Conservation (phyloP, 2,888 invertebrate species). For the Drosophila testacea region DNA sequence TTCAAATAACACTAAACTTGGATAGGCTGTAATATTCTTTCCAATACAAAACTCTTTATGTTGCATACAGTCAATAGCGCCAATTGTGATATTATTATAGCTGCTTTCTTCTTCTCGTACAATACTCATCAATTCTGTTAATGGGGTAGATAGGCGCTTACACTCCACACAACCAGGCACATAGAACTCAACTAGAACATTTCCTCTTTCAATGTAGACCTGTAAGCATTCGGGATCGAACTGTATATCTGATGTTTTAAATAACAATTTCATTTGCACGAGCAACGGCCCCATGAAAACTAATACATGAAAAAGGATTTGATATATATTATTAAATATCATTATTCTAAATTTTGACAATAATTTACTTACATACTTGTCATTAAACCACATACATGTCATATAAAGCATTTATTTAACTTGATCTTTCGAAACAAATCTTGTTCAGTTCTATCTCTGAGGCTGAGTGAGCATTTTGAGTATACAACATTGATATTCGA, state of each 20-base stretch:
- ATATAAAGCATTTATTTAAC: too few species aligned
- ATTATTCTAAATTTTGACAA: slow-evolving; percentile 14
- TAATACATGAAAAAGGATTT: background rate
- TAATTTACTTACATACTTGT: background rate
- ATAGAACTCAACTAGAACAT: slow-evolving; percentile 3
- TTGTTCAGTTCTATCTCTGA: too few species aligned
- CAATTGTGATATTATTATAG: slow-evolving; percentile 12
- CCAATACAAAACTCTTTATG: background rate
- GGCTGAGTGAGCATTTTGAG: too few species aligned
- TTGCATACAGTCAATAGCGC: background rate
- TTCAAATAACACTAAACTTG: slow-evolving; percentile 16
- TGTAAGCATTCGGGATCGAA: background rate
- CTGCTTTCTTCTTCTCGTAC: background rate
- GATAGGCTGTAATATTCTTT: slow-evolving; percentile 22
- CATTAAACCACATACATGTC: too few species aligned
- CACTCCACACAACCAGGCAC: background rate
- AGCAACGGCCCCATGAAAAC: background rate
- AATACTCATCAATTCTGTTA: background rate
- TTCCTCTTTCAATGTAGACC: background rate
- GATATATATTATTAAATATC: background rate
- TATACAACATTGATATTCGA: too few species aligned
- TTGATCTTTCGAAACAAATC: too few species aligned
- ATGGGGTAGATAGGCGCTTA: background rate
- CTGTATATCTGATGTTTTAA: background rate
- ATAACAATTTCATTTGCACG: background rate